Evolutionary conservation across 2,888 invertebrate species (phyloP), one percentile per base, ranked within the genome.

Genomic region (Keiferia lycopersicella): DNA sequence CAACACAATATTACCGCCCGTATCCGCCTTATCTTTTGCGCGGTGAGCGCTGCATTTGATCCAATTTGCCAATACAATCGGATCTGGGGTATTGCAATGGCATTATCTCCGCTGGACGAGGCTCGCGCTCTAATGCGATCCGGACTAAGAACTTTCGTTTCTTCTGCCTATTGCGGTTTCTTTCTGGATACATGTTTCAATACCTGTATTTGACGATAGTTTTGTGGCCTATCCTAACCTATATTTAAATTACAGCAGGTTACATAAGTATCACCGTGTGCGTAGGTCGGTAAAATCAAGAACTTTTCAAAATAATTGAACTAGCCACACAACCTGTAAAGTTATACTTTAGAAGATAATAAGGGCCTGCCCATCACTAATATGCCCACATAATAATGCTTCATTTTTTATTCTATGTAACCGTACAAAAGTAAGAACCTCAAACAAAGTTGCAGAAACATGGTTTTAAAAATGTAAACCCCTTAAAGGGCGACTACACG

Each of bases 61-160:
- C 89, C 92, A 92, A 92, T 92, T 92, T 91, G 86, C 88, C 91
- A 88, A 91, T 90, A 91, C 91, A 90, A 92, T 92, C 89, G 84
- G 86, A 90, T 89, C 86, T 79, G 75, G 84, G 83, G 84, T 88
- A 89, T 89, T 89, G 90, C 89, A 87, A 86, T 87, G 86, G 89
- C 88, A 90, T 91, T 91, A 91, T 90, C 89, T 88, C 79, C 78
- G 74, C 68, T 78, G 73, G 76, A 73, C 79, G 82, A 80, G 81
- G 83, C 80, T 82, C 77, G 76, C 71, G 75, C 81, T 87, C 83
- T 87, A 87, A 87, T 86, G 84, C 85, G 84, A 86, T 86, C 78
- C 74, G 73, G 72, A 76, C 80, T 80, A 80, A 84, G 83, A 85
- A 84, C 82, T 84, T 83, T 83, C 76, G 72, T 80, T 79, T 73